These are phyloP conservation scores for Cyanoliseus patagonus DNA, from an alignment of 2,113 vertebrate species.

Conservation along the genomic window DNA sequence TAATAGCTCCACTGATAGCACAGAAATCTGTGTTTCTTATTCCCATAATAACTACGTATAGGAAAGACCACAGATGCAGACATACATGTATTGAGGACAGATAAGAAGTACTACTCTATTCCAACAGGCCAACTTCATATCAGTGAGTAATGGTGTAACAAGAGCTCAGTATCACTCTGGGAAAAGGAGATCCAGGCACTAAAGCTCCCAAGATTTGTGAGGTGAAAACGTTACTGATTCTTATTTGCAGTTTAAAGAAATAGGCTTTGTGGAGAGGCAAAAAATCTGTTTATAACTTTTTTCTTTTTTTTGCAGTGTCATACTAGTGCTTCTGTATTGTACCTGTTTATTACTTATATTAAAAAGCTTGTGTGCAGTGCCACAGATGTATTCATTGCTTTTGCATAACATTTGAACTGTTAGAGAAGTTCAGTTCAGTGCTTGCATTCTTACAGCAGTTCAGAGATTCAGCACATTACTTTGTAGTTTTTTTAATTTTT, in stretches of 20 bases:
- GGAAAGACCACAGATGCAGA: not conserved
- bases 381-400: not conserved
- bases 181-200: not conserved
- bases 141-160: accelerated
- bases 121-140: not conserved
- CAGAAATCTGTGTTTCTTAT: not conserved
- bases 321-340: not conserved
- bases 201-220: not conserved
- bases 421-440: not conserved
- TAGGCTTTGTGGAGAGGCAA: not conserved
- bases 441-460: not conserved
- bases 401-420: not conserved
- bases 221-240: not conserved
- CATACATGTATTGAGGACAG: not conserved
- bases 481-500: not conserved
- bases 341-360: not conserved
- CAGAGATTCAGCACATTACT: not conserved
- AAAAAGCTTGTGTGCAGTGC: not conserved
- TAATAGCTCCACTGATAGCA: not conserved
- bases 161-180: not conserved
- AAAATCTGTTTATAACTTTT: not conserved
- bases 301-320: not conserved
- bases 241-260: not conserved
- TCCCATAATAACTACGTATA: not conserved
- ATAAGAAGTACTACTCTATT: not conserved